A percentile compares a stretch with the other conserved stretches of the same genome.
These are phyloP conservation scores for Sesamia inferens DNA, from an alignment of 2,888 invertebrate genomes.

Conservation along the genomic window DNA sequence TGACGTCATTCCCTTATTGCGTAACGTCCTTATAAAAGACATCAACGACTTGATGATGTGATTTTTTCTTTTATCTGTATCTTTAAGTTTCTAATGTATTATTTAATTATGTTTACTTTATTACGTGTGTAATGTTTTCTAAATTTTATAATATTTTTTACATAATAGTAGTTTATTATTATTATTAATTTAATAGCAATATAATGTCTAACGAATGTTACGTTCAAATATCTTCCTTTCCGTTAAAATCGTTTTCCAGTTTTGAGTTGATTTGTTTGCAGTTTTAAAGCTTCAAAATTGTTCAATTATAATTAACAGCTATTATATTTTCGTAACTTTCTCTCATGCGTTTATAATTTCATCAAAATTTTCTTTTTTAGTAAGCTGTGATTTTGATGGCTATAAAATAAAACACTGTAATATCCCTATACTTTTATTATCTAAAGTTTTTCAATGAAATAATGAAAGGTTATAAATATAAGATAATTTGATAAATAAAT, in stretches of 20 bases:
- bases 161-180: not conserved
- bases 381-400: not conserved
- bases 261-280: not conserved
- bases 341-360: conserved; percentile 23
- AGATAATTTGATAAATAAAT: not conserved
- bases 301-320: conserved; percentile 1
- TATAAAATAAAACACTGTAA: conserved; percentile 4
- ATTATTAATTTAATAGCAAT: conserved; percentile 2
- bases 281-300: conserved; percentile 4
- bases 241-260: not conserved
- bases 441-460: not conserved
- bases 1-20: conserved; percentile 19
- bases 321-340: conserved; percentile 24
- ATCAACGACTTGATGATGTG: conserved; percentile 70
- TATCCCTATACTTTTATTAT: conserved; percentile 9
- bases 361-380: not conserved
- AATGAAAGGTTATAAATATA: conserved; percentile 35
- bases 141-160: not conserved
- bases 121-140: not conserved
- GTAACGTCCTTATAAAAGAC: conserved; percentile 72
- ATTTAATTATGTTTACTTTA: not conserved
- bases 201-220: not conserved
- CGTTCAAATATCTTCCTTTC: not conserved
- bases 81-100: not conserved
- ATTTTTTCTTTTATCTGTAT: conserved; percentile 8